Evolutionary conservation across 2,113 vertebrate genomes (phyloP), one percentile per base, ranked within the genome.

Genomic region (Sitta europaea): DNA sequence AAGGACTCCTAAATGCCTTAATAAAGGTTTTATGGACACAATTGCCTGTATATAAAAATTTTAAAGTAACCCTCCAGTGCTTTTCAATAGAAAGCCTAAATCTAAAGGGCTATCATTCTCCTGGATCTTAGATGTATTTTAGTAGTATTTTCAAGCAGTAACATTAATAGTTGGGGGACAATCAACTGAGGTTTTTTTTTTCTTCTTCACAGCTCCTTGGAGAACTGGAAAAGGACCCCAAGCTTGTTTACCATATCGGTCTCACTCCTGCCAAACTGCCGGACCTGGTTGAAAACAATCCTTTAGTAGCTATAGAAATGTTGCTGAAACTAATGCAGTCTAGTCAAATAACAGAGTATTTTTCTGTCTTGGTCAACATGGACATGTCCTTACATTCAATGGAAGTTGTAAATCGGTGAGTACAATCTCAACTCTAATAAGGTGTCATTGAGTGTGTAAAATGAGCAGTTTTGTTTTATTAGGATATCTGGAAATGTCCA

Each of bases 371-470:
- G 86, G 99, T 99, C 91, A 99, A 99, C 94, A 99, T 99, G 99
- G 99, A 99, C 97, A 99, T 99, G 99, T 99, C 99, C 2, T 98
- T 99, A 62, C 99, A 99, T 98, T 99, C 99, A 51, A 99, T 99
- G 99, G 99, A 99, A 98, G 99, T 99, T 63, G 99, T 99, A 75
- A 99, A 99, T 98, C 98, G 99, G 99, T 99, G 91, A 97, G 98
- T 97, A 55, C 2, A 3, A 13, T 10, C 48, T 72, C 40, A 66
- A 35, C 38, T 43, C 24, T 54, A 33, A 14, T 27, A 10, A 65
- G 27, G 42, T 43, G 85, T 75, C 11, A 5, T 47, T 31, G 24
- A 51, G 19, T 20, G n/a, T 40, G n/a, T 91, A 31, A 91, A 87
- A 61, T n/a, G 35, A 40, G 51, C 42, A 48, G 51, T 53, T 91